These are phyloP conservation scores for Gallinago nigripennis DNA, from an alignment of 2,797 vertebrate genomes.

Conservation along the genomic window DNA sequence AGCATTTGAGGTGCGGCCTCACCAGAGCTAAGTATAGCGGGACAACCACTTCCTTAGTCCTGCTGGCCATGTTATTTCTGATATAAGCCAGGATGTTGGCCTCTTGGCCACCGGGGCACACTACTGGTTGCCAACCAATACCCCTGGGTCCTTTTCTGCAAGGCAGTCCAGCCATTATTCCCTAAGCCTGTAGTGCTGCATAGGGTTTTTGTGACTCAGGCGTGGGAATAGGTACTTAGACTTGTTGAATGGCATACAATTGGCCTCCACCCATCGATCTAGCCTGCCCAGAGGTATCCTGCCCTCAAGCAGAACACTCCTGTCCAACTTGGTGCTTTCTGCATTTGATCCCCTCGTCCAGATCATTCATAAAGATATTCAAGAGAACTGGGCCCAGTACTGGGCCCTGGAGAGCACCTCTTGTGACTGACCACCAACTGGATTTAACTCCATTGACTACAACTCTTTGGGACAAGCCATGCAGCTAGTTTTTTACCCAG, in stretches of 20 bases:
- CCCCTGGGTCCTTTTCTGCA: background rate
- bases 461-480: no score
- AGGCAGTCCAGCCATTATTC: background rate
- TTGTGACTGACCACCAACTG: no score
- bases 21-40: background rate
- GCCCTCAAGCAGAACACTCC: background rate
- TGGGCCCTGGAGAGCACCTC: no score
- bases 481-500: no score
- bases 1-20: background rate
- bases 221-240: background rate
- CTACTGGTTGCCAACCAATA: background rate
- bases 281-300: background rate
- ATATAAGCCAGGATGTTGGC: background rate
- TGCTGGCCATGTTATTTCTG: background rate
- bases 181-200: background rate
- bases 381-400: no score
- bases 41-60: background rate
- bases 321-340: background rate
- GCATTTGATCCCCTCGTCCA: no score
- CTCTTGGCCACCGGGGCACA: background rate
- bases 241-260: background rate
- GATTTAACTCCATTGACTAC: no score
- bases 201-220: background rate
- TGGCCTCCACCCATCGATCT: background rate
- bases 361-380: no score